These are phyloP conservation scores for Ametastegia equiseti DNA, from an alignment of 2,888 invertebrate genomes.

Conservation along the genomic window DNA sequence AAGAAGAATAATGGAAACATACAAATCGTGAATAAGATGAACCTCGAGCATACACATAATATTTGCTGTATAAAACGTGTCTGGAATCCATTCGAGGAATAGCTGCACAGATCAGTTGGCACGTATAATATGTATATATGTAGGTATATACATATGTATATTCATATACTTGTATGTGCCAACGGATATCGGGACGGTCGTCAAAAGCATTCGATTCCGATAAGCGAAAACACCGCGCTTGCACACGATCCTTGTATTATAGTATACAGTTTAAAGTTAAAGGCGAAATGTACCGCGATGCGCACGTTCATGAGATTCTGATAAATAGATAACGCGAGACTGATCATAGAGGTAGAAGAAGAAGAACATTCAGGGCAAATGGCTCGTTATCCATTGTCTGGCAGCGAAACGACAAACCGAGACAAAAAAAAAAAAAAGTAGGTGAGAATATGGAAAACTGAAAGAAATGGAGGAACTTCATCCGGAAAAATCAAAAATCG, in stretches of 20 bases:
- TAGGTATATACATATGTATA: not conserved
- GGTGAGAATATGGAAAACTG: too few species aligned
- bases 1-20: not conserved
- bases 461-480: too few species aligned
- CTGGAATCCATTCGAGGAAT: not conserved
- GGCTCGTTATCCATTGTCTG: too few species aligned
- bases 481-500: too few species aligned
- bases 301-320: not conserved
- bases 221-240: not conserved
- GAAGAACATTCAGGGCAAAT: too few species aligned
- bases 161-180: too few species aligned
- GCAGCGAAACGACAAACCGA: not conserved
- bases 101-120: not conserved
- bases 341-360: not conserved
- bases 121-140: not conserved
- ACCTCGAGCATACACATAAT: not conserved
- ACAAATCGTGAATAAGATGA: slow-evolving; percentile 8
- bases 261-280: too few species aligned
- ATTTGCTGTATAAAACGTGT: not conserved
- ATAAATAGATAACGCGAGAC: not conserved
- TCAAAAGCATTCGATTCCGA: slow-evolving; percentile 36
- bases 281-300: not conserved
- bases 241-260: too few species aligned
- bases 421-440: not conserved
- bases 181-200: slow-evolving; percentile 37